Evolutionary conservation across 2,888 invertebrate genomes (phyloP).

Genomic region (Brenthis hecate): DNA sequence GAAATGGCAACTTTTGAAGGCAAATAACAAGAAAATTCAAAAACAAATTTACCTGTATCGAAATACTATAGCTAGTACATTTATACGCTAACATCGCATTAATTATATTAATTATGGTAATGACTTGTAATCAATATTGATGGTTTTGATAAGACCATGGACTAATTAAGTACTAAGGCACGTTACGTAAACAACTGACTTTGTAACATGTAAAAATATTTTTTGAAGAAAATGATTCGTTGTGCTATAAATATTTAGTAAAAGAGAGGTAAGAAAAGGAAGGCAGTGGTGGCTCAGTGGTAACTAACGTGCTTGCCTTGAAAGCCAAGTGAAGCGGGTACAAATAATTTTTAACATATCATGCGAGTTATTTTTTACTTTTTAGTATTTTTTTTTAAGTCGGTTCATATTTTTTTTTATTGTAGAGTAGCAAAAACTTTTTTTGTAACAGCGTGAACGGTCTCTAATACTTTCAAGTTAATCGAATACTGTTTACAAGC

Average conservation of each 20-base stretch:
- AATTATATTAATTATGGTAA: constrained; percentile 11
- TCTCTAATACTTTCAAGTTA: constrained; percentile 33
- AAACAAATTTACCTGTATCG: not conserved
- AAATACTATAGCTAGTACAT: not conserved
- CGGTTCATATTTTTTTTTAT: too few relatives aligned
- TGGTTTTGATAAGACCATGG: constrained; percentile 2
- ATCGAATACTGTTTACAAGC: constrained; percentile 38
- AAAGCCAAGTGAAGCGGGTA: too few relatives aligned
- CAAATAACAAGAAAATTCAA: too few relatives aligned
- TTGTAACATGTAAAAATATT: not conserved
- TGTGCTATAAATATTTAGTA: too few relatives aligned
- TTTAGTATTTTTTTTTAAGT: too few relatives aligned
- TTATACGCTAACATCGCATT: not conserved
- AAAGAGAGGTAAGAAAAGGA: too few relatives aligned
- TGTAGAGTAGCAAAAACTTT: too few relatives aligned
- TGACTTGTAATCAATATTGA: constrained; percentile 10
- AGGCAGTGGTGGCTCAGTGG: too few relatives aligned
- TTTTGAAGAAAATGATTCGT: not conserved
- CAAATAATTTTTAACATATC: too few relatives aligned
- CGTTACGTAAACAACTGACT: constrained; percentile 12
- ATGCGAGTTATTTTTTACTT: too few relatives aligned
- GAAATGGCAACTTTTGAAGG: too few relatives aligned
- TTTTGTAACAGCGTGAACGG: constrained; percentile 8
- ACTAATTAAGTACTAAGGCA: constrained; percentile 15
- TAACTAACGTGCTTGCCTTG: too few relatives aligned